phyloP scores from a whole-genome alignment of 2,797 vertebrate genomes.

The Eulemur mongoz region DNA sequence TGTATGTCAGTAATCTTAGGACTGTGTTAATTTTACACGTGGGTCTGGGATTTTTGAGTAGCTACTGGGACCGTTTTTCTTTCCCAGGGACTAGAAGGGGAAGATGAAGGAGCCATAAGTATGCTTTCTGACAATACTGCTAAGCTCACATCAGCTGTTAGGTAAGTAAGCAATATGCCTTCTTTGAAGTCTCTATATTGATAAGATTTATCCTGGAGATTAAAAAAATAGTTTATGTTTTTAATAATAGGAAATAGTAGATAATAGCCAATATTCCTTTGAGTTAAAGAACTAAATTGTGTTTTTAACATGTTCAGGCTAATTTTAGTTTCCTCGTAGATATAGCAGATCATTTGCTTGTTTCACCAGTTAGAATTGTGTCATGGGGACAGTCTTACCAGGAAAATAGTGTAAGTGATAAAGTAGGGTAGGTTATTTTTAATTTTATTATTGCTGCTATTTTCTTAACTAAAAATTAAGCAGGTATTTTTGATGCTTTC shows the following conservation, averaged over 20 bases:
- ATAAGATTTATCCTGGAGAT: background rate
- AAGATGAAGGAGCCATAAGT: conserved; percentile 98
- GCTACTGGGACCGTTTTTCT: conserved; percentile 3
- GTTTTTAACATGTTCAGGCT: background rate
- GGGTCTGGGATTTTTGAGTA: background rate
- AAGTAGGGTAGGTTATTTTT: background rate
- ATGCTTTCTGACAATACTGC: conserved; percentile 99
- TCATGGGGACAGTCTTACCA: conserved; percentile 10
- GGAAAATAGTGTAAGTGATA: conserved; percentile 2
- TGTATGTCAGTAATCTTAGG: background rate
- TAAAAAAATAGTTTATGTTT: conserved; percentile 5
- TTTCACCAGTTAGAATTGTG: conserved; percentile 38
- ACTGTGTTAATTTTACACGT: conserved; percentile 32
- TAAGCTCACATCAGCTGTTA: conserved; percentile 98
- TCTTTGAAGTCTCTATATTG: background rate
- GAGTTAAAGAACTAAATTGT: conserved; percentile 41
- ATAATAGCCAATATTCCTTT: background rate
- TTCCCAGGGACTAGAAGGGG: conserved; percentile 93
- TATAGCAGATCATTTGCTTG: conserved; percentile 9
- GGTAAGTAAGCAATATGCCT: conserved; percentile 84
- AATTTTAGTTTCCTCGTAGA: background rate
- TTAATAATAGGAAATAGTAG: background rate
- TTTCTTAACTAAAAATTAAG: conserved; percentile 22
- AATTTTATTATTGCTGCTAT: conserved; percentile 21
- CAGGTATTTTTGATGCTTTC: background rate